Conservation (phyloP, 2,797 vertebrate species). For the Cuculus canorus region DNA sequence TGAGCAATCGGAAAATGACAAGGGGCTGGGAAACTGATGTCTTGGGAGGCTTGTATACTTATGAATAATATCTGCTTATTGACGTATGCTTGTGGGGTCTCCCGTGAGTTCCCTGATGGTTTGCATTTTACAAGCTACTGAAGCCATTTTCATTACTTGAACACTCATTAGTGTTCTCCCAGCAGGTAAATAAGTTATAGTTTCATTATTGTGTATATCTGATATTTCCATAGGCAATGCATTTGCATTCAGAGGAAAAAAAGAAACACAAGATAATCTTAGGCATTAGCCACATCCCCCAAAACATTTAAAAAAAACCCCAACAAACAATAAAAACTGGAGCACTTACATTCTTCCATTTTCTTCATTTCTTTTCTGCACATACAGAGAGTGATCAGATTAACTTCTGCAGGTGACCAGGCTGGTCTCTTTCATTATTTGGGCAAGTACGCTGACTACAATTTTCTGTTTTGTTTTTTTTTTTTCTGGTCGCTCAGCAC, state of each 20-base stretch:
- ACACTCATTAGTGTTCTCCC: not conserved
- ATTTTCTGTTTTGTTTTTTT: not conserved
- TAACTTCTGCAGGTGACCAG: not conserved
- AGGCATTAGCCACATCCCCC: not conserved
- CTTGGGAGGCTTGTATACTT: not conserved
- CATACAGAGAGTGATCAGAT: not conserved
- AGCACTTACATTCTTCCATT: not conserved
- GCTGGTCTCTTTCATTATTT: not conserved
- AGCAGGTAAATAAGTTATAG: not conserved
- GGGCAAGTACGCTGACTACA: not conserved
- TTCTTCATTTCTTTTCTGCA: not conserved
- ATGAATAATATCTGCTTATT: conserved; percentile 27
- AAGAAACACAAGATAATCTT: not conserved
- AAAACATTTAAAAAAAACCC: fast-evolving
- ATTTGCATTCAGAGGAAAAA: not conserved
- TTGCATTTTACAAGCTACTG: conserved; percentile 19
- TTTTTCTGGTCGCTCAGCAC: not conserved
- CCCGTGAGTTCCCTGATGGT: conserved; percentile 4
- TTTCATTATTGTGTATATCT: not conserved
- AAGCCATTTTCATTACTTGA: not conserved
- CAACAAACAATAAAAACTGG: not conserved
- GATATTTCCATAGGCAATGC: not conserved
- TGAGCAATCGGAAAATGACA: not conserved
- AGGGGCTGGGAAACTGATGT: not conserved
- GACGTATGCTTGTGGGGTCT: not conserved